Evolutionary conservation across 2,797 vertebrate species (phyloP), one percentile per base, ranked within the genome.

Genomic region (Chrosomus eos): DNA sequence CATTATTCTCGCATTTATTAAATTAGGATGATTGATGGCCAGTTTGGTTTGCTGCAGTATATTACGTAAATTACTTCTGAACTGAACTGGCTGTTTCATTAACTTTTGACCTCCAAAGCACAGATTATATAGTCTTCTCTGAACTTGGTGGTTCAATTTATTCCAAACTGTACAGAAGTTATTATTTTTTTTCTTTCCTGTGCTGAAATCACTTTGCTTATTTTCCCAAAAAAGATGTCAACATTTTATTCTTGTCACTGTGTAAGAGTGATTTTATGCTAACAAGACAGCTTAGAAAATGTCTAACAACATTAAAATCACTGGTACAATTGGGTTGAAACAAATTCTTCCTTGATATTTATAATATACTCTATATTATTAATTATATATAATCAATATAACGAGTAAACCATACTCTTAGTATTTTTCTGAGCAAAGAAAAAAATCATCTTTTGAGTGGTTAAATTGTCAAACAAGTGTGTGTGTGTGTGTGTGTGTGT

Each of bases 21-120:
- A 95, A 95, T 95, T 94, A 95, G 73, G 87, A 92, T 95, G 95
- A 95, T 95, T 95, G 95, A 96, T 95, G 94, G 91, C 90, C 36
- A 87, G 86, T 91, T 91, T 90, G 82, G 87, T 83, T 87, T 90
- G 89, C 91, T 90, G 81, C 89, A 91, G 92, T 94, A 91, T 94
- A 95, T 94, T 94, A 92, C 89, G 90, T 93, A 93, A 95, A 95
- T 91, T 90, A 94, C 93, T 93, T 91, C 95, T 95, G 95, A 95
- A 94, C 94, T 91, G 92, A 94, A 95, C 92, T 92, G 90, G 91
- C 93, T 94, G 94, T 95, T 95, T 95, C 92, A 95, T 96, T 96
- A 95, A 94, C 95, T 91, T 94, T 91, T 95, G 94, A 95, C 94
- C 95, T 93, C 92, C 45, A 23, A 40, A 90, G 92, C 88, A 78